phyloP scores from a whole-genome alignment of 2,797 vertebrate species.

The Lates japonicus region DNA sequence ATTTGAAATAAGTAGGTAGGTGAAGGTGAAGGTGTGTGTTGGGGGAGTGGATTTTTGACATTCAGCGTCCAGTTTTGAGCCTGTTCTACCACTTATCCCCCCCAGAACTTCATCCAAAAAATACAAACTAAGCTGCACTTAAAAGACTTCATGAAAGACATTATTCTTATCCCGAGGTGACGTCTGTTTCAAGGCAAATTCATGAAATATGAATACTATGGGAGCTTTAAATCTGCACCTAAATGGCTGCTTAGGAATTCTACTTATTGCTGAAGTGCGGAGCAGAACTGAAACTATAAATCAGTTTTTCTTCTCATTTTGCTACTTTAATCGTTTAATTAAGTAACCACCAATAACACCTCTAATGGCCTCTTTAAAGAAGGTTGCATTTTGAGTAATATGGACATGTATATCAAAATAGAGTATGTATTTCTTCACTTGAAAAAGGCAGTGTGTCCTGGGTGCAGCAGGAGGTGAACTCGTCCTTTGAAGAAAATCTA shows the following conservation, averaged over 20 bases:
- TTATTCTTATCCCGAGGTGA: slow-evolving; percentile 51
- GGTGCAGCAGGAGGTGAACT: slow-evolving; percentile 20
- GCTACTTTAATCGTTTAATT: slow-evolving; percentile 34
- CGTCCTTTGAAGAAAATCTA: slow-evolving; percentile 54
- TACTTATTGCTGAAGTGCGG: slow-evolving; percentile 22
- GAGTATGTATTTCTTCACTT: background rate
- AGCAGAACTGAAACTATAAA: slow-evolving; percentile 35
- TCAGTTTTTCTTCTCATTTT: slow-evolving; percentile 18
- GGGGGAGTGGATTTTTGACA: slow-evolving; percentile 15
- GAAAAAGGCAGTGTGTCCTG: slow-evolving; percentile 7
- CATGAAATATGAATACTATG: slow-evolving; percentile 50
- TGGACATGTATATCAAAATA: background rate
- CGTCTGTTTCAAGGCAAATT: slow-evolving; percentile 52
- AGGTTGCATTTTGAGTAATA: slow-evolving; percentile 6
- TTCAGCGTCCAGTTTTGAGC: slow-evolving; percentile 14
- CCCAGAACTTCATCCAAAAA: slow-evolving; percentile 54
- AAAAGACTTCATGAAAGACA: slow-evolving; percentile 50
- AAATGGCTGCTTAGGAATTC: slow-evolving; percentile 42
- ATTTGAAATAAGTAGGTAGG: slow-evolving; percentile 46
- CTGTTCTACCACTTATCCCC: slow-evolving; percentile 52
- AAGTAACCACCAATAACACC: slow-evolving; percentile 12
- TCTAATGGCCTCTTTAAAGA: background rate
- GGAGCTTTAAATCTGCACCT: slow-evolving; percentile 59
- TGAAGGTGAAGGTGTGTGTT: slow-evolving; percentile 42
- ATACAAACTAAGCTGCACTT: slow-evolving; percentile 47